phyloP scores from a whole-genome alignment of 2,797 vertebrate genomes.

The Chanos chanos region DNA sequence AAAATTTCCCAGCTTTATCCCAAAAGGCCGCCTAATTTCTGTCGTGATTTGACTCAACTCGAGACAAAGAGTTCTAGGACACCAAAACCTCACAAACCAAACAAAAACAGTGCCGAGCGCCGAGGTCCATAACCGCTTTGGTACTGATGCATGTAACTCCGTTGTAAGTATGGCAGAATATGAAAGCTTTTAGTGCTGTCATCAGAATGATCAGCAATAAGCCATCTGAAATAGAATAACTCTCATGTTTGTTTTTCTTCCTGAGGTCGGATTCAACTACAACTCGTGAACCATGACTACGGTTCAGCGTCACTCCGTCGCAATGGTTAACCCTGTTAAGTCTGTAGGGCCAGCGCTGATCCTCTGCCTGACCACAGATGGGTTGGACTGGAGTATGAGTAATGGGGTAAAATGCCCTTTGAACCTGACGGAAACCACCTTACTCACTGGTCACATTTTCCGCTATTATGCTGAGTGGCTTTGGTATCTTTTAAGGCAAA shows the following conservation, averaged over 20 bases:
- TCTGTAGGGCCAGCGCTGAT: no score
- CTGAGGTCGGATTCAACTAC: no score
- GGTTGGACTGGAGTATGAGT: slow-evolving; percentile 44
- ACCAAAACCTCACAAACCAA: slow-evolving; percentile 14
- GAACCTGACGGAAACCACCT: slow-evolving; percentile 60
- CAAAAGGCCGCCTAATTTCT: slow-evolving; percentile 50
- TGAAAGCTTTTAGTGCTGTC: no score
- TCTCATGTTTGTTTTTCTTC: no score
- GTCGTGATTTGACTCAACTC: slow-evolving; percentile 49
- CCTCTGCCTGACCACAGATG: slow-evolving; percentile 24
- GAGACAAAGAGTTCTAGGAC: slow-evolving; percentile 38
- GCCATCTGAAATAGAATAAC: no score
- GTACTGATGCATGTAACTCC: no score
- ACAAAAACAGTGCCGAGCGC: slow-evolving; percentile 2
- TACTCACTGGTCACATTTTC: slow-evolving; percentile 57
- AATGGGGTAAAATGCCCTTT: slow-evolving; percentile 62
- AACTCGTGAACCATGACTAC: no score
- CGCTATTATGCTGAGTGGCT: slow-evolving; percentile 46
- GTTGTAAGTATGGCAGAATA: no score
- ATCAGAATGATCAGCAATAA: no score
- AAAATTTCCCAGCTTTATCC: slow-evolving; percentile 15
- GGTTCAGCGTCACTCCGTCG: no score
- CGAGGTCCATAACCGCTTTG: not conserved
- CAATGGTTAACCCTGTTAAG: no score
- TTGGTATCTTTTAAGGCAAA: slow-evolving; percentile 42